Percentiles rank a stretch among this genome's conserved stretches.
Conservation (phyloP, 2,113 vertebrate genomes). For the Corapipo altera region DNA sequence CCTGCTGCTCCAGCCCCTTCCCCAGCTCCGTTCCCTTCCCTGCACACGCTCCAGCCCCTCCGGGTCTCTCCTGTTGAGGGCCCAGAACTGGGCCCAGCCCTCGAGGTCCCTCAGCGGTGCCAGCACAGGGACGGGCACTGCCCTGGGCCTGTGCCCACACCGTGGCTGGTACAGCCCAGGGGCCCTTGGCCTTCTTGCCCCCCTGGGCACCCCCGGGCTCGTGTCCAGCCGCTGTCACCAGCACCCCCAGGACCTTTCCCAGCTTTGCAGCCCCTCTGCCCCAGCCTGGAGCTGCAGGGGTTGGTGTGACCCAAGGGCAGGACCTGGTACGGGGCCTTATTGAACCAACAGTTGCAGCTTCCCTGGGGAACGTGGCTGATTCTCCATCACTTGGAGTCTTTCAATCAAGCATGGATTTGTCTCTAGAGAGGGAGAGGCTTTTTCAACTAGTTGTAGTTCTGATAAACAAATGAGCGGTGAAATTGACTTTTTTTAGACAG, state of each 20-base stretch:
- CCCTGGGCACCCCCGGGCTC: neutral
- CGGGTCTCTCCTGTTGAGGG: too few species aligned
- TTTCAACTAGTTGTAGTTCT: neutral
- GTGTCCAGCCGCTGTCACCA: too few species aligned
- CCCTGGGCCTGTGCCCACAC: too few species aligned
- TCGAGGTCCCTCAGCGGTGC: too few species aligned
- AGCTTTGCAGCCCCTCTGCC: neutral
- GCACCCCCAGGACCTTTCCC: neutral
- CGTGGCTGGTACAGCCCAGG: neutral
- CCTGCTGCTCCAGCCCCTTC: too few species aligned
- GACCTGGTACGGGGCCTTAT: too few species aligned
- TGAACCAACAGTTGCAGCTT: neutral
- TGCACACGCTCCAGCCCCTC: too few species aligned
- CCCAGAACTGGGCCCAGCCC: too few species aligned
- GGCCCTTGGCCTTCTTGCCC: neutral
- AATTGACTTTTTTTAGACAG: neutral
- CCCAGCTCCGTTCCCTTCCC: too few species aligned
- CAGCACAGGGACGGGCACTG: too few species aligned
- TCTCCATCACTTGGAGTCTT: neutral
- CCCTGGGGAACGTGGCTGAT: neutral
- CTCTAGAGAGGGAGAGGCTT: neutral
- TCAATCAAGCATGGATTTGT: neutral
- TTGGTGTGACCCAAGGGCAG: neutral
- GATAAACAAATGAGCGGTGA: neutral
- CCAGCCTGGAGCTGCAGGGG: neutral